Conservation (phyloP, 2,797 vertebrate species). For the Sardinella longiceps region DNA sequence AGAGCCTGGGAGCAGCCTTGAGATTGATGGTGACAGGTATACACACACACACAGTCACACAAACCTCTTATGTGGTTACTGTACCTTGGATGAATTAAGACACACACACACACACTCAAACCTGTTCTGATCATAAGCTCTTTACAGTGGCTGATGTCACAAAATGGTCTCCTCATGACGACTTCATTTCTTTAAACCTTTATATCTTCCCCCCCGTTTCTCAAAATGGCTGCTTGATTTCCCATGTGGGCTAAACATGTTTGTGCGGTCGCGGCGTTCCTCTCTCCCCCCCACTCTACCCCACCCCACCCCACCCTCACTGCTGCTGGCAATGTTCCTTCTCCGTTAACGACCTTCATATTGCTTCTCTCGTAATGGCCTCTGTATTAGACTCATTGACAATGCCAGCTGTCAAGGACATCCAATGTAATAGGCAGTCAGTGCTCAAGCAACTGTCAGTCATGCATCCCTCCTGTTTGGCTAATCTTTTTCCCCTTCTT, state of each 20-base stretch:
- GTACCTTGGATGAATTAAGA: not conserved
- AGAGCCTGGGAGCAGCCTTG: slow-evolving; percentile 97
- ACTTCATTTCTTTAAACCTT: not conserved
- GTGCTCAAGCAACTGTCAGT: not conserved
- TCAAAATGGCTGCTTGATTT: slow-evolving; percentile 14
- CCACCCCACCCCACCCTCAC: not conserved
- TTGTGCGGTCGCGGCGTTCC: not conserved
- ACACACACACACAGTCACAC: not conserved
- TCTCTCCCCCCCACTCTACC: not conserved
- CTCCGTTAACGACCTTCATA: not conserved
- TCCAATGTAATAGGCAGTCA: not conserved
- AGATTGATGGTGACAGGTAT: slow-evolving; percentile 98
- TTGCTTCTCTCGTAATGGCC: not conserved
- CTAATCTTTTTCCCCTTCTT: too few relatives aligned
- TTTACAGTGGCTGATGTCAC: not conserved
- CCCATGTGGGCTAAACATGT: not conserved
- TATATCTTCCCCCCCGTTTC: not conserved
- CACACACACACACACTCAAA: not conserved
- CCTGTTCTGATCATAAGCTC: not conserved
- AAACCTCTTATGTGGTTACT: not conserved
- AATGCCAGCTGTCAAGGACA: not conserved
- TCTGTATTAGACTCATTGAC: not conserved
- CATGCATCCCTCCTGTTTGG: too few relatives aligned
- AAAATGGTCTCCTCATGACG: not conserved
- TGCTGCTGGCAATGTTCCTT: not conserved